These are phyloP conservation scores for Phrynosoma platyrhinos DNA, from an alignment of 2,113 vertebrate genomes.

Conservation along the genomic window DNA sequence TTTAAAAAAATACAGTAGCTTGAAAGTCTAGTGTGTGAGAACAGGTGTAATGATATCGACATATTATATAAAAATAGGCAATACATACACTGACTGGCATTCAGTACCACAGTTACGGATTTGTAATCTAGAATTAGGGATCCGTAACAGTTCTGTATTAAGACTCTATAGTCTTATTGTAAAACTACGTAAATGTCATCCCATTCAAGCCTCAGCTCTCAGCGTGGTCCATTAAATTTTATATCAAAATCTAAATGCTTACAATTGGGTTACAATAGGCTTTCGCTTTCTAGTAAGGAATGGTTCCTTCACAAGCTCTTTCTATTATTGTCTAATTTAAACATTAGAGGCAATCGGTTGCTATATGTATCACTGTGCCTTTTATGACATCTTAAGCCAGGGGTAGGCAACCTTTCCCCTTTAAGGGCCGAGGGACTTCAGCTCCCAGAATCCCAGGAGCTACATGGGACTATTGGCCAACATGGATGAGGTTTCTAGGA, in stretches of 20 bases:
- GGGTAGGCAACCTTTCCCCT: too few relatives aligned
- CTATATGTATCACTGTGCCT: neutral
- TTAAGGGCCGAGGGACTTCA: too few relatives aligned
- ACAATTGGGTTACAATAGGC: neutral
- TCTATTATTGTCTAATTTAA: neutral
- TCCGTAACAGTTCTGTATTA: too few relatives aligned
- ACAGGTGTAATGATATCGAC: conserved; percentile 25
- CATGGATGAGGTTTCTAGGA: too few relatives aligned
- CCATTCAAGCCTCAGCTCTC: too few relatives aligned
- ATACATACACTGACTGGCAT: too few relatives aligned
- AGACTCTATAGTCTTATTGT: too few relatives aligned
- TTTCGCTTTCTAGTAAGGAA: neutral
- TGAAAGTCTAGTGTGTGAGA: neutral
- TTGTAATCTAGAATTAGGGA: too few relatives aligned
- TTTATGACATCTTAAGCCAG: neutral
- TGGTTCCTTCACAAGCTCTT: neutral
- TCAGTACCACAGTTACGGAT: too few relatives aligned
- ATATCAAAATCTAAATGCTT: neutral
- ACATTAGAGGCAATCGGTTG: neutral
- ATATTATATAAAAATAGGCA: neutral
- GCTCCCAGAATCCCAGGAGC: too few relatives aligned
- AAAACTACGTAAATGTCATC: too few relatives aligned
- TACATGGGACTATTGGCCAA: too few relatives aligned
- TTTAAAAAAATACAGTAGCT: neutral
- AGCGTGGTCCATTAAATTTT: neutral